A percentile compares a stretch with the other conserved stretches of the same genome.
Evolutionary conservation across 2,888 invertebrate species (phyloP).

Genomic region (Conomelus anceps): DNA sequence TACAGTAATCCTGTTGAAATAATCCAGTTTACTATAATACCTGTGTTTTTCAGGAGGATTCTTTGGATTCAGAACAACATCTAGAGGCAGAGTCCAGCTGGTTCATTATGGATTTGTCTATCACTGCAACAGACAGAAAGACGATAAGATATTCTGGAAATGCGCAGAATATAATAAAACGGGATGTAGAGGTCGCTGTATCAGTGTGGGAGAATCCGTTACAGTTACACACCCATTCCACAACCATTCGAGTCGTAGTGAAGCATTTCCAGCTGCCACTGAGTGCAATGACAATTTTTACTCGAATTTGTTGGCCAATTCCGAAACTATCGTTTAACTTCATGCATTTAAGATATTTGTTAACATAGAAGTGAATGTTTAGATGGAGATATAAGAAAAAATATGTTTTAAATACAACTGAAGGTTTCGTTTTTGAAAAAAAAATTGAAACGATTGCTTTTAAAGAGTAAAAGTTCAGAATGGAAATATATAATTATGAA

Average conservation of each 20-base stretch:
- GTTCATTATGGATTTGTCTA: conserved; percentile 28
- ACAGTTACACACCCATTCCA: conserved; percentile 19
- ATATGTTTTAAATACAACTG: no score
- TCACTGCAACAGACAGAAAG: conserved; percentile 26
- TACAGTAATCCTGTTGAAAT: no score
- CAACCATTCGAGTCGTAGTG: conserved; percentile 11
- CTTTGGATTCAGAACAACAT: conserved; percentile 11
- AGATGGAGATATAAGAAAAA: no score
- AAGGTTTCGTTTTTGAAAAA: no score
- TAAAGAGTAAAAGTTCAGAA: no score
- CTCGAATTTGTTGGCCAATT: not conserved
- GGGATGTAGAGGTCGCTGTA: conserved; percentile 22
- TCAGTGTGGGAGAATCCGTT: conserved; percentile 19
- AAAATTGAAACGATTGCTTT: no score
- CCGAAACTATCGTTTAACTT: no score
- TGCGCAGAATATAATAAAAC: conserved; percentile 23
- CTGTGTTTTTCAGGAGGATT: not conserved
- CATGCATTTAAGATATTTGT: no score
- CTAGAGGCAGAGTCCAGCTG: conserved; percentile 27
- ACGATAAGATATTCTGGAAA: conserved; percentile 25
- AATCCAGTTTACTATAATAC: not conserved
- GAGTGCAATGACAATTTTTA: not conserved
- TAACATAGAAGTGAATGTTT: no score
- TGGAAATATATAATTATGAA: no score
- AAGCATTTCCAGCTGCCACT: not conserved